These are phyloP conservation scores for Acanthacorydalis orientalis DNA, from an alignment of 2,888 invertebrate genomes.

Conservation along the genomic window DNA sequence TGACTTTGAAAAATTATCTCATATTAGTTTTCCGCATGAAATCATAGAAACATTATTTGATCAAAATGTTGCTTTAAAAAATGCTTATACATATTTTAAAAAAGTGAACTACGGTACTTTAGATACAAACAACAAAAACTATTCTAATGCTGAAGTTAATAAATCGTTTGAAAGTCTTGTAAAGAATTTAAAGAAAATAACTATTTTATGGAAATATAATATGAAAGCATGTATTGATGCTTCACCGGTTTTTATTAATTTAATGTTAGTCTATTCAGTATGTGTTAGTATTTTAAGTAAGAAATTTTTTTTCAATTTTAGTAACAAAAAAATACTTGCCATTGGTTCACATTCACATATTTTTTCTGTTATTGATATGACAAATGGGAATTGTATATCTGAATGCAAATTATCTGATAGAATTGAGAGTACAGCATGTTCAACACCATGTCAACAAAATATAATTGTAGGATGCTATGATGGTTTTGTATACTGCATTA, in stretches of 20 bases:
- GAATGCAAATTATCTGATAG: conserved; percentile 41
- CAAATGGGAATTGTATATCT: conserved; percentile 33
- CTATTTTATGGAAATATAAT: conserved; percentile 36
- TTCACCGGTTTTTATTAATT: conserved; percentile 40
- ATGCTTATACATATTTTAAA: conserved; percentile 13
- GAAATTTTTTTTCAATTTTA: neutral
- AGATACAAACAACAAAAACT: conserved; percentile 1
- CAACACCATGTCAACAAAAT: conserved; percentile 23
- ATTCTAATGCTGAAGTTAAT: conserved; percentile 1
- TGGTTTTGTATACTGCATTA: conserved; percentile 49
- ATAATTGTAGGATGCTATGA: conserved; percentile 66
- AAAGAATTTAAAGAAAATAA: conserved; percentile 9
- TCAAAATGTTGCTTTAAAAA: conserved; percentile 25
- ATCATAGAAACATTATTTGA: conserved; percentile 38
- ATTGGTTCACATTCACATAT: conserved; percentile 62
- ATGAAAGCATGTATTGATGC: conserved; percentile 73
- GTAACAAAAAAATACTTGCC: conserved; percentile 22
- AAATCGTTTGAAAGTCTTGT: conserved; percentile 7
- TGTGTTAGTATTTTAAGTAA: neutral
- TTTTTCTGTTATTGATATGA: conserved; percentile 39
- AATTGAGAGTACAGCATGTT: conserved; percentile 42
- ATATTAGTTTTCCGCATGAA: conserved; percentile 26
- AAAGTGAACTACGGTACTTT: neutral
- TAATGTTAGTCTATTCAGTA: conserved; percentile 26
- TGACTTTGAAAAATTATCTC: conserved; percentile 30